Conservation (phyloP, 2,888 invertebrate genomes). For the Ommatoiulus sabulosus region DNA sequence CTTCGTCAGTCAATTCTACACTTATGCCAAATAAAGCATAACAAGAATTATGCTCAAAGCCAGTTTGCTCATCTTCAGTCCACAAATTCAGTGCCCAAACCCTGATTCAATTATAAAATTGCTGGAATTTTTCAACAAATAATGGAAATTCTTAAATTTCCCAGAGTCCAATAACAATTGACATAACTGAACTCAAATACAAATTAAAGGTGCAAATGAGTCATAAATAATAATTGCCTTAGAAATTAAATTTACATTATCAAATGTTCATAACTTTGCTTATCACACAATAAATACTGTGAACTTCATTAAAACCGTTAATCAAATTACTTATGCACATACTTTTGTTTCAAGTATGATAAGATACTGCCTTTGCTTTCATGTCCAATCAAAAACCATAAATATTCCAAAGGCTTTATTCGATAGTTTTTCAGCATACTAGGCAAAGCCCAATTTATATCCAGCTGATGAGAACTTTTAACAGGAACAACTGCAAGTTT, state of each 20-base stretch:
- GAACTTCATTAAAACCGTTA: not conserved
- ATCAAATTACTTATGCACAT: conserved; percentile 63
- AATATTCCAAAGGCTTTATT: conserved; percentile 80
- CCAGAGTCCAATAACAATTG: too few relatives aligned
- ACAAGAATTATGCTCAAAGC: conserved; percentile 54
- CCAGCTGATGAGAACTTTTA: conserved; percentile 77
- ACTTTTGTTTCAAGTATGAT: conserved; percentile 80
- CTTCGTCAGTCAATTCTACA: conserved; percentile 57
- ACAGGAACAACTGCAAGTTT: conserved; percentile 75
- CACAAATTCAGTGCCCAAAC: conserved; percentile 58
- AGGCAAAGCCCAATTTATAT: conserved; percentile 77
- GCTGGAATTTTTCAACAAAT: too few relatives aligned
- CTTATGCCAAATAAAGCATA: conserved; percentile 51
- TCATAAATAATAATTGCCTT: not conserved
- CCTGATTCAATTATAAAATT: conserved; percentile 42
- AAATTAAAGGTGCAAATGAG: too few relatives aligned
- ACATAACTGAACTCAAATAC: too few relatives aligned
- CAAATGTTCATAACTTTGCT: not conserved
- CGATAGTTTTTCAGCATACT: conserved; percentile 76
- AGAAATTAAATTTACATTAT: not conserved
- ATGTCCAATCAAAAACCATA: conserved; percentile 84
- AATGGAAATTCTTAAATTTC: too few relatives aligned
- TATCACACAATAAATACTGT: conserved; percentile 26
- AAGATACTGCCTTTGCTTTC: conserved; percentile 88
- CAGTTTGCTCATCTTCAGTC: conserved; percentile 31